Evolutionary conservation across 2,888 invertebrate genomes (phyloP).

Genomic region (Atethmia centrago): DNA sequence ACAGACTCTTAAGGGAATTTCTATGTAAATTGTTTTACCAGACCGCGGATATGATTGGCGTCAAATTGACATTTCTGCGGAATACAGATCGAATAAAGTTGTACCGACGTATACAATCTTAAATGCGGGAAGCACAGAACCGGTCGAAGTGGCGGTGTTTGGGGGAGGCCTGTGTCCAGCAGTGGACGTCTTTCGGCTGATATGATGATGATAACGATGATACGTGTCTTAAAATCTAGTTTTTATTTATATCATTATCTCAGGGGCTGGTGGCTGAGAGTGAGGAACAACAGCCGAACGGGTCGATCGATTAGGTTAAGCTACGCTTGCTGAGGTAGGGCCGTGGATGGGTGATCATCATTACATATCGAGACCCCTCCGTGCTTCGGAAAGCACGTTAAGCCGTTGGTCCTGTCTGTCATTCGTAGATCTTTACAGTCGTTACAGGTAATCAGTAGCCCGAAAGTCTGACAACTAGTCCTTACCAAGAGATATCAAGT

Average conservation of each 20-base stretch:
- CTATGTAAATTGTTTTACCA: conserved; percentile 76
- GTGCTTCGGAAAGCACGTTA: not conserved
- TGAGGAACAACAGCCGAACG: no score
- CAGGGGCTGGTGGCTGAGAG: not conserved
- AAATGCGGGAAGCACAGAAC: no score
- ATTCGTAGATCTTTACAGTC: not conserved
- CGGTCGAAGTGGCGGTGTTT: no score
- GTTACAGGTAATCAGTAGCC: no score
- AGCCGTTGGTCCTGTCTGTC: not conserved
- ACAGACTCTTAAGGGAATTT: conserved; percentile 67
- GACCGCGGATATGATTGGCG: conserved; percentile 68
- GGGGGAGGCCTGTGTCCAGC: no score
- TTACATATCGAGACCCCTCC: no score
- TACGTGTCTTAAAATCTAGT: no score
- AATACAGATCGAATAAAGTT: conserved; percentile 40
- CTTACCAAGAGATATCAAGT: not conserved
- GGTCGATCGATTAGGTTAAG: no score
- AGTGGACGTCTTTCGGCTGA: no score
- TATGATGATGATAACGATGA: no score
- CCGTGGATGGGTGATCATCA: not conserved
- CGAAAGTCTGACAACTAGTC: not conserved
- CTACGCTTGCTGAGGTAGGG: not conserved
- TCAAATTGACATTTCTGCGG: conserved; percentile 54
- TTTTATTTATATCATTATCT: conserved; percentile 6
- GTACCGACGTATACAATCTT: no score